These are phyloP conservation scores for Terrapene triunguis DNA, from an alignment of 2,113 vertebrate genomes.

Conservation along the genomic window DNA sequence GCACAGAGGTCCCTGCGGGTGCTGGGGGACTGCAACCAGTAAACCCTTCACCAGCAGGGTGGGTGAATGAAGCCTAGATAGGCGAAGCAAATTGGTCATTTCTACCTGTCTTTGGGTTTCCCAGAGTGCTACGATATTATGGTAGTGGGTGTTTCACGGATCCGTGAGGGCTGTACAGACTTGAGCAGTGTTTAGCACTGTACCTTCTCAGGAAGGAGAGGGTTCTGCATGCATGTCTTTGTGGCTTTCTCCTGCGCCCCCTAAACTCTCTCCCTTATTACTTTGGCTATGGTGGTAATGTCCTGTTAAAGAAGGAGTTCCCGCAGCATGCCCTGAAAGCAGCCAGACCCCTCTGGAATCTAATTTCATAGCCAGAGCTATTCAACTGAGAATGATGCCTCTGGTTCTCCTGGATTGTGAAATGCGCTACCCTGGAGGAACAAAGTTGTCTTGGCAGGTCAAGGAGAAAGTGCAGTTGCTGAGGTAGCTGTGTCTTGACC, in stretches of 20 bases:
- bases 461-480: neutral
- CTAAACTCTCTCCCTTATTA: neutral
- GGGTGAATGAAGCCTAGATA: neutral
- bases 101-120: neutral
- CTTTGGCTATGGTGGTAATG: neutral
- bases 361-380: neutral
- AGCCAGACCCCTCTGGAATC: neutral
- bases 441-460: neutral
- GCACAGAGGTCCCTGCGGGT: no score
- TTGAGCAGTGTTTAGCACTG: neutral
- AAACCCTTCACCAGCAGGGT: neutral
- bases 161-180: neutral
- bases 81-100: neutral
- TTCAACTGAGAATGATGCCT: neutral
- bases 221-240: neutral
- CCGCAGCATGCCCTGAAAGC: neutral
- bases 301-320: neutral
- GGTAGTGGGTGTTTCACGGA: neutral
- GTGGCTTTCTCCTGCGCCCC: neutral
- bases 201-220: fast-evolving
- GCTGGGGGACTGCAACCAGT: neutral
- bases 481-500: neutral
- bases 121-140: neutral
- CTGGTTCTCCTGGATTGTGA: fast-evolving
- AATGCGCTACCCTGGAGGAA: neutral